Base-by-base conservation (phyloP, 1,140 invertebrate species). In the Saxidomus purpurata region DNA sequence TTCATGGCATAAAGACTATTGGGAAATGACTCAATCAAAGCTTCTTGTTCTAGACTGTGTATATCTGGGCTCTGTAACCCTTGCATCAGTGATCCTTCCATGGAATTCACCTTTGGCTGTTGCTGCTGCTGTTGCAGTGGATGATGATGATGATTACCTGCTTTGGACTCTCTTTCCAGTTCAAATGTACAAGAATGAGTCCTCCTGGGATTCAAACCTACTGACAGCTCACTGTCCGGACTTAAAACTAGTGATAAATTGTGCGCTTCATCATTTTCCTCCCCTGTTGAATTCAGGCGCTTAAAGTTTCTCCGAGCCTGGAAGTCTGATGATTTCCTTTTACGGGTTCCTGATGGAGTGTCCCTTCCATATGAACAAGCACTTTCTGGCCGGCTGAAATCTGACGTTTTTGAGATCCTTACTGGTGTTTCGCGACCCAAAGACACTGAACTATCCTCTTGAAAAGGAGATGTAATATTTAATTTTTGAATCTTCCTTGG, bases 1-100 rank as follows among this genome's bases (percentile, higher is more conserved):
- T 71, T 71, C 76, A 80, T 63, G 13, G 77, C 55, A 38, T 67
- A 80, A 31, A 67, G 19, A 76, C 69, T 83, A 22, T 83, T 89
- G 34, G 80, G 80, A 38, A 77, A 83, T 36, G 87, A 89, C 25
- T 89, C 87, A 36, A 83, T 89, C 15, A 90, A 49, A 76, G 90
- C 90, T 63, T 90, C 90, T 17, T 52, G 74, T 47, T 90, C 90
- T 25, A 90, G 52, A 77, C 90, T 84, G 38, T 87, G 81, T 36
- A 90, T 90, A 77, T 90, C 90, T 31, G 90, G 90, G 43, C 90
- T 90, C 71, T 90, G 90, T 49, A 89, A 47, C 9, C 61, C 87
- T 47, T 71, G 71, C 25, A 87, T 15, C 9, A 67, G 38, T 11
- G 77, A 71, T 11, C 28, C 40, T 0, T n/a, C 74, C 0, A 13